Conservation (phyloP, 2,888 invertebrate genomes). For the Heliconius aoede region DNA sequence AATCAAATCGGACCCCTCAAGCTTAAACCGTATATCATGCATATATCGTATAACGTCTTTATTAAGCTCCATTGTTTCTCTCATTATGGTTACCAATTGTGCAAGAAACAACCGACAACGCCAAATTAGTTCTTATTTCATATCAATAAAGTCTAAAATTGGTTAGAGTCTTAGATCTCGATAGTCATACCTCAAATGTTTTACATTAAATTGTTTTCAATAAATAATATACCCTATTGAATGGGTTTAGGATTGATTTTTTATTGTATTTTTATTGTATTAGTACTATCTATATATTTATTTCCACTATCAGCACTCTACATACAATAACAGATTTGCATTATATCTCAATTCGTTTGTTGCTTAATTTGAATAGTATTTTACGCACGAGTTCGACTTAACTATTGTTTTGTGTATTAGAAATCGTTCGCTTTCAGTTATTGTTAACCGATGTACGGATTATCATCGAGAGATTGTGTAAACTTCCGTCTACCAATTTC, state of each 20-base stretch:
- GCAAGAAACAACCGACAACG: conserved; percentile 43
- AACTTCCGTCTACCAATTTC: not conserved
- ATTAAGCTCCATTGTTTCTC: conserved; percentile 78
- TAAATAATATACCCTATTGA: conserved; percentile 20
- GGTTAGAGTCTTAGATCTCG: not conserved
- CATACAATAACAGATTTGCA: conserved; percentile 82
- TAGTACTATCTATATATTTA: conserved; percentile 36
- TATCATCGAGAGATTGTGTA: not conserved
- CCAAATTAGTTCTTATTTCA: not conserved
- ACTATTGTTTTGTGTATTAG: conserved; percentile 41
- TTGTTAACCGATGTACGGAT: conserved; percentile 1
- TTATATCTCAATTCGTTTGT: conserved; percentile 82
- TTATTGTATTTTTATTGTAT: conserved; percentile 16
- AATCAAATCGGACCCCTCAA: conserved; percentile 34
- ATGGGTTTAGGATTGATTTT: conserved; percentile 36
- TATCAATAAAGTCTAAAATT: not conserved
- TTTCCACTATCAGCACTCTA: conserved; percentile 77
- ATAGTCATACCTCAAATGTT: conserved; percentile 25
- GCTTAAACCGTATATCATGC: conserved; percentile 41
- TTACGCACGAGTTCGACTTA: conserved; percentile 55
- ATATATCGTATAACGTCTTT: conserved; percentile 70
- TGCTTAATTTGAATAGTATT: conserved; percentile 68
- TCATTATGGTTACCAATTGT: conserved; percentile 79
- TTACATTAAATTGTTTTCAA: conserved; percentile 10
- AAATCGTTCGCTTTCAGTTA: not conserved